Conservation (phyloP, 2,888 invertebrate species). For the Harpalus rufipes region DNA sequence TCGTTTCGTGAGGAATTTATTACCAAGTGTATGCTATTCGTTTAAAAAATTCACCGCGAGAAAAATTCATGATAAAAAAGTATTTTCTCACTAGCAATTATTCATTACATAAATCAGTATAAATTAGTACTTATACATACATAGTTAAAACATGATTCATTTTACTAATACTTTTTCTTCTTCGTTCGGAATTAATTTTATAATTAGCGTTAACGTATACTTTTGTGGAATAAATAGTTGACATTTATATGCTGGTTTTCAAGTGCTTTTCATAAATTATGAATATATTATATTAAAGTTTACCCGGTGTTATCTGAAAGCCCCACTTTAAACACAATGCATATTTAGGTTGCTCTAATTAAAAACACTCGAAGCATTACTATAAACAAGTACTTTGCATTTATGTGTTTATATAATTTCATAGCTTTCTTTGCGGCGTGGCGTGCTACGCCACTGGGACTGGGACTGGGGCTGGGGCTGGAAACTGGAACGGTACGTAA, state of each 20-base stretch:
- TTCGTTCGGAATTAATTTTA: too few relatives aligned
- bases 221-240: too few relatives aligned
- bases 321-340: not conserved
- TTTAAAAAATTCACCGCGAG: not conserved
- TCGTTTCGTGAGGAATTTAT: not conserved
- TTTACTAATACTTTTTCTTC: too few relatives aligned
- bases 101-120: not conserved
- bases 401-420: conserved; percentile 36
- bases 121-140: not conserved
- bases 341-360: conserved; percentile 18
- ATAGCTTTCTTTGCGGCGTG: conserved; percentile 35
- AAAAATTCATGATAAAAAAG: not conserved
- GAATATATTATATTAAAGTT: too few relatives aligned
- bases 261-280: too few relatives aligned
- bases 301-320: not conserved
- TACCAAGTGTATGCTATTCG: not conserved
- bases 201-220: too few relatives aligned
- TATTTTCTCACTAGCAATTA: not conserved
- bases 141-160: too few relatives aligned
- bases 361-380: conserved; percentile 34
- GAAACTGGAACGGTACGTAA: not conserved
- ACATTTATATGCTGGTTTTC: too few relatives aligned
- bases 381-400: conserved; percentile 31
- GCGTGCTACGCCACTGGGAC: conserved; percentile 6
- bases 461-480: not conserved